Conservation (phyloP, 2,888 invertebrate species). For the Diplolepis rosae region DNA sequence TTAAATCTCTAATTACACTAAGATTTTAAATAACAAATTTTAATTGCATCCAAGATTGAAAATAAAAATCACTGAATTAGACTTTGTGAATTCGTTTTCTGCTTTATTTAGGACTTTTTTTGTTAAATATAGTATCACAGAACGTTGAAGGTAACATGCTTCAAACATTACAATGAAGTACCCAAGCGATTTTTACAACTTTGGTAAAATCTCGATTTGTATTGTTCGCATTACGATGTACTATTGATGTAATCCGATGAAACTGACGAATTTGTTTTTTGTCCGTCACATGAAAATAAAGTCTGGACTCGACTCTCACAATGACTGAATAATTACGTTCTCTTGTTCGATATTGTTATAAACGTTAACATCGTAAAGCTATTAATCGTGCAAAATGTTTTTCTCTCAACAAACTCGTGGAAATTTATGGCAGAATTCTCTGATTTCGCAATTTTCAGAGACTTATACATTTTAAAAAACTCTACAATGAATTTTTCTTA, state of each 20-base stretch:
- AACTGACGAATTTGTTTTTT: constrained; percentile 23
- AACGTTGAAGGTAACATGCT: constrained; percentile 32
- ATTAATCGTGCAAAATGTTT: constrained; percentile 9
- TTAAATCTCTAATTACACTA: no score
- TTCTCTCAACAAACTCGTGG: constrained; percentile 15
- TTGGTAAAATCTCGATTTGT: constrained; percentile 27
- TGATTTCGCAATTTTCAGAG: background rate
- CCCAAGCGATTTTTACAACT: constrained; percentile 28
- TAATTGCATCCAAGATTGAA: background rate
- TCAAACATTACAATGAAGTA: constrained; percentile 31
- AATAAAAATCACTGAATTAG: constrained; percentile 13
- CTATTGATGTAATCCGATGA: constrained; percentile 27
- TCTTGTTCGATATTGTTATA: constrained; percentile 25
- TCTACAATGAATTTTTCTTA: background rate
- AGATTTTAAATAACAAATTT: background rate
- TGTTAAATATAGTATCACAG: constrained; percentile 32
- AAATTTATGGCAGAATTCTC: background rate
- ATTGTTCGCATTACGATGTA: constrained; percentile 18
- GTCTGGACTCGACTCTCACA: constrained; percentile 12
- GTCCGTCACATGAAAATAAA: constrained; percentile 8
- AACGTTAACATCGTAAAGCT: constrained; percentile 26
- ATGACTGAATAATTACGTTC: constrained; percentile 18
- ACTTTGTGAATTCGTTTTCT: constrained; percentile 31
- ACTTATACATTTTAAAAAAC: background rate
- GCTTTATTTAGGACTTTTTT: constrained; percentile 30